Evolutionary conservation across 2,888 invertebrate genomes (phyloP).

Genomic region (Eristalis intricaria): DNA sequence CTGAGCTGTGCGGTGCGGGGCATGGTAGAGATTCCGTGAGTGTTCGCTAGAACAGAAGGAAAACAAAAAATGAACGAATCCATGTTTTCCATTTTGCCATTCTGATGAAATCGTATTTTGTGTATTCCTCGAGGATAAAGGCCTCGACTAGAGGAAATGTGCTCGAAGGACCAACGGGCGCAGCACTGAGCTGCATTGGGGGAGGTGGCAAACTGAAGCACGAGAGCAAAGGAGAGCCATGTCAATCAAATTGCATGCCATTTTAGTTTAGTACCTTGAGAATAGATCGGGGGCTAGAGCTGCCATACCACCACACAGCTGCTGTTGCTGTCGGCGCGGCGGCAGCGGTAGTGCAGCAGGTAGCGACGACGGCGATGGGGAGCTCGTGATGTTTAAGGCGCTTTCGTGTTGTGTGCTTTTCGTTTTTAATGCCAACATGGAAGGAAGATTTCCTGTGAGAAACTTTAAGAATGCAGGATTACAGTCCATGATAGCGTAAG

Average conservation of each 20-base stretch:
- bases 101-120: conserved; percentile 60
- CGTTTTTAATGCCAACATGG: conserved; percentile 16
- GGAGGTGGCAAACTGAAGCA: conserved; percentile 42
- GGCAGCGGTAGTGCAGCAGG: background rate
- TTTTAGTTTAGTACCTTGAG: conserved; percentile 57
- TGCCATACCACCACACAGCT: no score
- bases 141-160: conserved; percentile 6
- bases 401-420: conserved; percentile 53
- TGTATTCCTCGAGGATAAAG: conserved; percentile 29
- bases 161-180: conserved; percentile 10
- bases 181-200: conserved; percentile 15
- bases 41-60: background rate
- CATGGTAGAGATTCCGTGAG: conserved; percentile 44
- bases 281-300: background rate
- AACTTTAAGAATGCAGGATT: conserved; percentile 49
- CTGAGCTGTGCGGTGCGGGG: background rate
- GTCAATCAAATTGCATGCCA: conserved; percentile 72
- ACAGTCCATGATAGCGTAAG: background rate
- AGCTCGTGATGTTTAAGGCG: background rate
- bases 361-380: background rate
- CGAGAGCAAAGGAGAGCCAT: conserved; percentile 64
- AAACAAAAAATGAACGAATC: conserved; percentile 11
- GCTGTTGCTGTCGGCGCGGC: no score
- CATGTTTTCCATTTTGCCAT: conserved; percentile 54
- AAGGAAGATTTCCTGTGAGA: conserved; percentile 56